Base-by-base conservation (phyloP, 30 jellyfish, hydroid and myxozoan species). In the Turritopsis dohrnii region DNA sequence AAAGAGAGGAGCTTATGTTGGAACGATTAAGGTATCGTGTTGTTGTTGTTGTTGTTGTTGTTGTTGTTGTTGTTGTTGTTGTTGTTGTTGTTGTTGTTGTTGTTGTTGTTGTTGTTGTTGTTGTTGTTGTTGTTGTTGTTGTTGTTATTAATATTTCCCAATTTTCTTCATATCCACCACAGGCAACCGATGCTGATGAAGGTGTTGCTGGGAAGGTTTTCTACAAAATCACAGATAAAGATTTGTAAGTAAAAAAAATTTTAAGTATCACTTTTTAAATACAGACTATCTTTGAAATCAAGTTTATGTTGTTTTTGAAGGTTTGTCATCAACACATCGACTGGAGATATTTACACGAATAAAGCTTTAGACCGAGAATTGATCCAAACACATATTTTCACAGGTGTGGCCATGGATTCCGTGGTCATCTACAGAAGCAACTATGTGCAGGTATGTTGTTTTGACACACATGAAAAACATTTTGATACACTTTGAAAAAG, bases 391-490 rank as follows among this genome's bases (percentile, higher is more conserved):
- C 85, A 83, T 79, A 66, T 27, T 22, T 53, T 88, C 18, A 88
- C 96, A 53, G 89, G 84, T 25, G 96, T 82, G 27, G 96, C 96
- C 9, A 73, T 28, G 29, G 96, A 88, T 71, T 29, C 96, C 52
- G 76, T 3, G 60, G 84, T 41, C 19, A 91, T 66, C 28, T 82
- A 87, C 16, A 66, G 96, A 72, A 83, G 81, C 72, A 84, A 89
- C 52, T 88, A 74, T 53, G 87, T 83, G 19, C 84, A 77, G 96
- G 96, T 88, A 74, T n/a, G n/a, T n/a, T n/a, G n/a, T n/a, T n/a
- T n/a, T n/a, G n/a, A n/a, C n/a, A n/a, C n/a, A n/a, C n/a, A n/a
- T n/a, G n/a, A n/a, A n/a, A n/a, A n/a, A n/a, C n/a, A n/a, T n/a
- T n/a, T n/a, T n/a, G n/a, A n/a, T n/a, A n/a, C n/a, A n/a, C n/a